Percentiles rank a stretch among this genome's conserved stretches.
Conservation (phyloP, 1,140 invertebrate species). For the Dufourea novaeangliae region DNA sequence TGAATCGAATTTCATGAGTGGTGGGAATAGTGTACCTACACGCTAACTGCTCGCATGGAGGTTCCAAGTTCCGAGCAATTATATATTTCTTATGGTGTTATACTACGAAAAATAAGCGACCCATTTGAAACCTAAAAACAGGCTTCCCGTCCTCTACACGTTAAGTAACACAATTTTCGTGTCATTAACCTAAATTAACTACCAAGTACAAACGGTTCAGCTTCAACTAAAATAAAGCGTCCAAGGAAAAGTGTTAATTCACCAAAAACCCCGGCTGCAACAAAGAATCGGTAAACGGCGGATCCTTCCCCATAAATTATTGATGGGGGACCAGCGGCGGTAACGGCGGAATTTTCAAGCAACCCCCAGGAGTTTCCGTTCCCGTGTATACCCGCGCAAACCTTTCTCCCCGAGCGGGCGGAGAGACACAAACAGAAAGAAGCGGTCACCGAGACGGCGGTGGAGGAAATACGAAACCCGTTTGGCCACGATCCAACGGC, state of each 20-base stretch:
- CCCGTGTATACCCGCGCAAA: not conserved
- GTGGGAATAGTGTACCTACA: too few species aligned
- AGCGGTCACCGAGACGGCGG: conserved; percentile 14
- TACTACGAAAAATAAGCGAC: too few species aligned
- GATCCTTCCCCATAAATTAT: conserved; percentile 18
- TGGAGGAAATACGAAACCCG: conserved; percentile 38
- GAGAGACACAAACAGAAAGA: conserved; percentile 23
- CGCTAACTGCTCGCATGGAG: too few species aligned
- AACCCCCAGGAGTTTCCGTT: not conserved
- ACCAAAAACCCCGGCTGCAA: not conserved
- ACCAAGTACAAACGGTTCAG: too few species aligned
- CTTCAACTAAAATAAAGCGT: not conserved
- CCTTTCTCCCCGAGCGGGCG: conserved; percentile 14
- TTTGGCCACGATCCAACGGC: conserved; percentile 48
- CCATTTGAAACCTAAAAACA: too few species aligned
- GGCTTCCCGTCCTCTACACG: too few species aligned
- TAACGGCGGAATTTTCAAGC: conserved; percentile 46
- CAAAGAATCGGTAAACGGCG: not conserved
- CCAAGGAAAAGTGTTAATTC: not conserved
- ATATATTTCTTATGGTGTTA: too few species aligned
- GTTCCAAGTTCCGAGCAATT: too few species aligned
- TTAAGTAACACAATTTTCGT: too few species aligned
- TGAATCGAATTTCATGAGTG: too few species aligned
- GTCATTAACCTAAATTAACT: too few species aligned
- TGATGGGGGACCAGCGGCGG: conserved; percentile 9